These are phyloP conservation scores for Poicephalus gulielmi DNA, from an alignment of 2,113 vertebrate species.

Conservation along the genomic window DNA sequence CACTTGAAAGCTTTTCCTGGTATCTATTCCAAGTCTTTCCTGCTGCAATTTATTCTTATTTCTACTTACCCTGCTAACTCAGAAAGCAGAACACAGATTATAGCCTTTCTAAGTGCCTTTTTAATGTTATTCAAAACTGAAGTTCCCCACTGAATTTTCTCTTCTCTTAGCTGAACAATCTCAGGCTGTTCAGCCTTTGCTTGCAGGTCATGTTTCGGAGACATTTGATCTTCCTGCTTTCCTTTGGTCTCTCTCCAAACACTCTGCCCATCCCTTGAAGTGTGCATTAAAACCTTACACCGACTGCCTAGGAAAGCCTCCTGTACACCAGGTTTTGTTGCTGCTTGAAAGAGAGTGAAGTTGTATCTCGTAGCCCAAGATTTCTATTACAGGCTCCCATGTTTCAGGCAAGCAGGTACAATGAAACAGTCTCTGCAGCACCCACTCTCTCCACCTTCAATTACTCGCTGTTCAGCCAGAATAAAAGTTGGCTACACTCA, in stretches of 20 bases:
- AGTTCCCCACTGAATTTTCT: slow-evolving; percentile 18
- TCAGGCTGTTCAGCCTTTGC: slow-evolving; percentile 14
- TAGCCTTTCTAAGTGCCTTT: background rate
- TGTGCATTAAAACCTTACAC: background rate
- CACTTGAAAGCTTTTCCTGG: background rate
- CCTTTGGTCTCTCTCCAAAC: slow-evolving; percentile 25
- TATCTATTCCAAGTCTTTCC: background rate
- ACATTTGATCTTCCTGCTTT: slow-evolving; percentile 29
- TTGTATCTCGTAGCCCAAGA: background rate
- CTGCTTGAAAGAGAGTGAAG: background rate
- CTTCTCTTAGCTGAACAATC: background rate
- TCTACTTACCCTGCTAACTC: background rate
- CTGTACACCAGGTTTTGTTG: background rate
- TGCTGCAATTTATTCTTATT: background rate
- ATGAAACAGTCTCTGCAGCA: background rate
- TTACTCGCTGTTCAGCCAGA: background rate
- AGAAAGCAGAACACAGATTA: background rate
- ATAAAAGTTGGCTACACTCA: background rate
- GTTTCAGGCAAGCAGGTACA: background rate
- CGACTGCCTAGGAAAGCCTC: background rate
- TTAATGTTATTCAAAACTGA: slow-evolving; percentile 38
- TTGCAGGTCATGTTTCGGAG: slow-evolving; percentile 7
- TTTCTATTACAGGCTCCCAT: background rate
- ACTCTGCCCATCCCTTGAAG: slow-evolving; percentile 4
- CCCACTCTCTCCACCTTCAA: background rate